phyloP scores from a whole-genome alignment of 2,888 invertebrate genomes.

The Anthophora plumipes region DNA sequence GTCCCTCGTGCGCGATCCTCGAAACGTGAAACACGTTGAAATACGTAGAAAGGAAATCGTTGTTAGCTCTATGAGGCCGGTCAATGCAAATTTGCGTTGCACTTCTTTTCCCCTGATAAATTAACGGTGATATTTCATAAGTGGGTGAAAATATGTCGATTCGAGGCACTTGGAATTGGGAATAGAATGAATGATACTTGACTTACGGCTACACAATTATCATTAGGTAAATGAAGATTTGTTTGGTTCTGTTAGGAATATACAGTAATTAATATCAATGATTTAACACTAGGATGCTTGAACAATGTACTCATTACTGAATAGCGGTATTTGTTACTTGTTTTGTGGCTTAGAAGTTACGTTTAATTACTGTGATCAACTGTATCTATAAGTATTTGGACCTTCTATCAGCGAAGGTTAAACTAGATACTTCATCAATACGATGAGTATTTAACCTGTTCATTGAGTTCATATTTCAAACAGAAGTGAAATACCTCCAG shows the following conservation, averaged over 20 bases:
- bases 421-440: no score
- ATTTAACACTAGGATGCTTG: not conserved
- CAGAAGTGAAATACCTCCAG: no score
- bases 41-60: conserved; percentile 29
- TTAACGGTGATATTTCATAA: conserved; percentile 8
- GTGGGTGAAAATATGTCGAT: not conserved
- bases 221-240: conserved; percentile 11
- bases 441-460: no score
- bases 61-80: conserved; percentile 9
- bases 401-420: no score
- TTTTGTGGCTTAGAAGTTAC: no score
- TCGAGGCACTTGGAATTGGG: not conserved
- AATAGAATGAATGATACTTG: not conserved
- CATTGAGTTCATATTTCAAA: no score
- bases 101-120: conserved; percentile 30
- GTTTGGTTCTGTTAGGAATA: not conserved
- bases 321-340: not conserved
- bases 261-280: not conserved
- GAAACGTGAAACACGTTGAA: conserved; percentile 10
- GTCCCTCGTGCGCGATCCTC: not conserved
- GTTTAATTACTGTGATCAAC: no score
- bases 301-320: not conserved
- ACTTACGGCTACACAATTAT: not conserved
- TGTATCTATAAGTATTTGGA: no score
- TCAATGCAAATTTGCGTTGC: conserved; percentile 43